Evolutionary conservation across 2,888 invertebrate species (phyloP).

Genomic region (Drosophila hawaiiensis): DNA sequence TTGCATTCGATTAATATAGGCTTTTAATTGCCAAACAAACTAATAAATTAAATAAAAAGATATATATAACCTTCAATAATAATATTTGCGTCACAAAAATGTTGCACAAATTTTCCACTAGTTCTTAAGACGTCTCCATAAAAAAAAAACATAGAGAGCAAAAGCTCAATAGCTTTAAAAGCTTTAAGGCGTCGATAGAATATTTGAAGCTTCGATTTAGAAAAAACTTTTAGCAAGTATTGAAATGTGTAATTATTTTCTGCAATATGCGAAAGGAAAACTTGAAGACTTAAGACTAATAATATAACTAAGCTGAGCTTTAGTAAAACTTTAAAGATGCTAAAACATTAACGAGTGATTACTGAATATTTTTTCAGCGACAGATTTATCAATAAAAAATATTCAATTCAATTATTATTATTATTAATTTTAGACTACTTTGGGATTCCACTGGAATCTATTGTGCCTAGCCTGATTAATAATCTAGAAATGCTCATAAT

Average conservation of each 20-base stretch:
- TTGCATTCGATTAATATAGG: constrained; percentile 28
- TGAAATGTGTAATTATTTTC: background rate
- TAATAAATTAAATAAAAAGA: constrained; percentile 3
- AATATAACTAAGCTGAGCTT: background rate
- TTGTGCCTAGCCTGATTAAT: background rate
- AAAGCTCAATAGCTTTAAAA: background rate
- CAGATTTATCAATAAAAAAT: background rate
- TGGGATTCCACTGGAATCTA: background rate
- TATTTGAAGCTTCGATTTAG: background rate
- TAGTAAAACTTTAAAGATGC: background rate
- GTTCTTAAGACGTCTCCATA: background rate
- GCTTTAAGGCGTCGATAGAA: background rate
- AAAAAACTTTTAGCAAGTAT: background rate
- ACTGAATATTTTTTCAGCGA: background rate
- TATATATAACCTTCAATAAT: background rate
- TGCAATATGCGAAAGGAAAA: background rate
- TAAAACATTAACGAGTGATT: too few species aligned
- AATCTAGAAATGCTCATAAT: background rate
- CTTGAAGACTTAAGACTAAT: background rate
- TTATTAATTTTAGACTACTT: background rate
- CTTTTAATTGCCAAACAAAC: constrained; percentile 35
- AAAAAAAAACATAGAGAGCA: background rate
- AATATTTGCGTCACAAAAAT: background rate
- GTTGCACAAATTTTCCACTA: background rate
- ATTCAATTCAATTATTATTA: background rate